Evolutionary conservation across 2,113 vertebrate species (phyloP).

Genomic region (Furnarius figulus): DNA sequence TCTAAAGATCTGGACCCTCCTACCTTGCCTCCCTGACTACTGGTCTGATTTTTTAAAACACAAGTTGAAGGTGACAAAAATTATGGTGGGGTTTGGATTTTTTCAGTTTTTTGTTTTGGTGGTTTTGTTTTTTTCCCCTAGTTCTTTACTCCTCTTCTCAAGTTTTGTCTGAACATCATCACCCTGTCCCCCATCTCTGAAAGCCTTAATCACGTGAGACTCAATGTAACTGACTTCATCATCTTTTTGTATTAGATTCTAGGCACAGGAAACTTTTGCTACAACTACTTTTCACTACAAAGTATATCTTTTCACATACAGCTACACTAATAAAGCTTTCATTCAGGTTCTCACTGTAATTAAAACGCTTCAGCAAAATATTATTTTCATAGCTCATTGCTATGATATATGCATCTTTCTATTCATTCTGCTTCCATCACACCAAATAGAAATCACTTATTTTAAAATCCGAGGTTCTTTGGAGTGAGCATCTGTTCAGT

Average conservation of each 20-base stretch:
- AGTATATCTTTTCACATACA: background rate
- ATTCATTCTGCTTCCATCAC: background rate
- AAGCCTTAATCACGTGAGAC: background rate
- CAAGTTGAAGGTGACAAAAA: background rate
- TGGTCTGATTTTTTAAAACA: background rate
- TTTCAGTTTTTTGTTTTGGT: background rate
- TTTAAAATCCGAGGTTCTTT: background rate
- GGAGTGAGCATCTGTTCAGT: background rate
- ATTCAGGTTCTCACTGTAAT: background rate
- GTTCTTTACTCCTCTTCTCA: background rate
- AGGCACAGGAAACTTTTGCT: background rate
- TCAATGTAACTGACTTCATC: background rate
- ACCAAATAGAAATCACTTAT: background rate
- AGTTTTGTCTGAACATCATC: background rate
- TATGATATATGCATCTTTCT: background rate
- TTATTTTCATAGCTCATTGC: conserved; percentile 15
- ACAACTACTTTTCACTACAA: background rate
- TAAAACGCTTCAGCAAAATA: background rate
- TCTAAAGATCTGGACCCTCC: background rate
- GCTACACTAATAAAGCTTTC: background rate
- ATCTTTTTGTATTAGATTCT: background rate
- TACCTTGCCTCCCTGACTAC: background rate
- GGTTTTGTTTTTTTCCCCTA: background rate
- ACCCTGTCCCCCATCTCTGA: background rate
- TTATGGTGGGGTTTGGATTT: background rate